Percentiles rank a stretch among this genome's conserved stretches.
These are phyloP conservation scores for Didymodactylos carnosus DNA, from an alignment of 2,888 invertebrate species.

Conservation along the genomic window DNA sequence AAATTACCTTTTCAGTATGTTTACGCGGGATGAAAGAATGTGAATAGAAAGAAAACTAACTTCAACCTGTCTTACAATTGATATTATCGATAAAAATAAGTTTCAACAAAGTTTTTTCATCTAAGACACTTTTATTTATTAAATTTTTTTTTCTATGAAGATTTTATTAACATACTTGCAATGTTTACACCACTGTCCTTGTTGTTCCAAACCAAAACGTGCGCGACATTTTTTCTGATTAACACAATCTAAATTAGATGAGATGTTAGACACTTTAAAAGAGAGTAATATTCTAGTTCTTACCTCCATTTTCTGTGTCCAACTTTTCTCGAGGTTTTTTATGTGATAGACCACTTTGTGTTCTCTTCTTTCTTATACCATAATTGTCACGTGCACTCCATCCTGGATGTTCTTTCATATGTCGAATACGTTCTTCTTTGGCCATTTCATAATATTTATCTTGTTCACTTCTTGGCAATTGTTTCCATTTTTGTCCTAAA, in stretches of 20 bases:
- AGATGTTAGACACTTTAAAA: too few relatives aligned
- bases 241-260: conserved; percentile 45
- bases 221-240: conserved; percentile 94
- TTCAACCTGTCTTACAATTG: too few relatives aligned
- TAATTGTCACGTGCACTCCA: conserved; percentile 99
- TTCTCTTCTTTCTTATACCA: conserved; percentile 98
- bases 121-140: too few relatives aligned
- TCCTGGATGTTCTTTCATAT: conserved; percentile 97
- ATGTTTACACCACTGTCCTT: conserved; percentile 97
- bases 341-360: conserved; percentile 45
- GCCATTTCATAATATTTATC: conserved; percentile 99
- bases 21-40: too few relatives aligned
- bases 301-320: too few relatives aligned
- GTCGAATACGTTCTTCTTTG: conserved; percentile 93
- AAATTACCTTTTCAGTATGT: too few relatives aligned
- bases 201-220: conserved; percentile 89
- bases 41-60: too few relatives aligned
- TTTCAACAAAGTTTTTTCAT: too few relatives aligned
- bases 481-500: conserved; percentile 54
- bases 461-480: conserved; percentile 96
- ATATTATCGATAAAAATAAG: too few relatives aligned
- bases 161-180: too few relatives aligned
- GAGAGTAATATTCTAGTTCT: too few relatives aligned
- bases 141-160: too few relatives aligned
- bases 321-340: not conserved